These are phyloP conservation scores for Bombus sylvicola DNA, from an alignment of 1,140 invertebrate species.

Conservation along the genomic window DNA sequence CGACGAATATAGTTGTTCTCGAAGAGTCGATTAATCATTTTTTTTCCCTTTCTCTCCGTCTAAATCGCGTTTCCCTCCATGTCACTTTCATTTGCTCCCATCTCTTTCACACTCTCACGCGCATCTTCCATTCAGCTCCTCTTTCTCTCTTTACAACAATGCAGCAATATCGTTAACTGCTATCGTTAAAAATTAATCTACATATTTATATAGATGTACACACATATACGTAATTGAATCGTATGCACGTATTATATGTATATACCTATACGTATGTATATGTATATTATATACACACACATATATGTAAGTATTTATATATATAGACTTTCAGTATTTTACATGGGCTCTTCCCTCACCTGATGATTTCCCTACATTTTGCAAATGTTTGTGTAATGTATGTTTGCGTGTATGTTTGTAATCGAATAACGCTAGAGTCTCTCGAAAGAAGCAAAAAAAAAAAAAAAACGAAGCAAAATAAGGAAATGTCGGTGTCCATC, in stretches of 20 bases:
- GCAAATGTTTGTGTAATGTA: constrained; percentile 7
- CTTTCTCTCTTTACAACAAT: constrained; percentile 61
- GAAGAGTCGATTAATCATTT: constrained; percentile 50
- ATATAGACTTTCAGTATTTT: constrained; percentile 72
- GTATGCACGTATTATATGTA: constrained; percentile 37
- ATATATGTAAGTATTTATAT: constrained; percentile 56
- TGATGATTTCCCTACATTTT: constrained; percentile 2
- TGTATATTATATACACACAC: constrained; percentile 21
- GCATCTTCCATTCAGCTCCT: neutral
- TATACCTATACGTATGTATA: constrained; percentile 35
- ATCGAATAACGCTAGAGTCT: neutral
- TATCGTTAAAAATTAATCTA: constrained; percentile 68
- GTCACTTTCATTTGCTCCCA: constrained; percentile 11
- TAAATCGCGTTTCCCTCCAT: neutral
- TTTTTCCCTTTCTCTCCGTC: constrained; percentile 7
- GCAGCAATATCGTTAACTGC: constrained; percentile 59
- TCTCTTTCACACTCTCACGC: neutral
- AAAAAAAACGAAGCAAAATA: neutral
- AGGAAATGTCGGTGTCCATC: neutral
- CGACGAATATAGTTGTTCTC: constrained; percentile 45
- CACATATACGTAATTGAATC: constrained; percentile 43
- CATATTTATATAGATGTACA: constrained; percentile 57
- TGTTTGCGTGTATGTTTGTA: neutral
- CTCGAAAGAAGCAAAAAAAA: neutral
- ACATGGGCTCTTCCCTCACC: constrained; percentile 52